Base-by-base conservation (phyloP, 2,888 invertebrate species). In the Mesorhabditis belari region DNA sequence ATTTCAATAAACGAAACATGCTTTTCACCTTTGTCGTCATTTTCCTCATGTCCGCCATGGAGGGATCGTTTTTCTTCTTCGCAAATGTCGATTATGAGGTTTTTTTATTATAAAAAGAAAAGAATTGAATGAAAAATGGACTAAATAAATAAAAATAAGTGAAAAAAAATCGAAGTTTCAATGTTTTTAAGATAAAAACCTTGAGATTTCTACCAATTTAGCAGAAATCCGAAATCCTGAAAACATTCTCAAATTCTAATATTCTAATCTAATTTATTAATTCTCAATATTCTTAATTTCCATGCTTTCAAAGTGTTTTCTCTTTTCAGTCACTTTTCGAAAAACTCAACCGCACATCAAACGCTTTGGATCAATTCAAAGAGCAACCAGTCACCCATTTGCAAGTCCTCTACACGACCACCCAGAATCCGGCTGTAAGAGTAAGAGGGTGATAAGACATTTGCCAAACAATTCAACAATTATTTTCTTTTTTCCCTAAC, bases 1-100 rank as follows among this genome's bases (percentile, higher is more conserved):
- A 64, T 51, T 67, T 69, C 60, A 69, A 63, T 25, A 66, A 61
- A 26, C 61, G 58, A 44, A 65, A 57, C 52, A 60, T 69, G 3
- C 28, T 69, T 0, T 12, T 62, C 24, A 69, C 65, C n/a, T 65
- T 69, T 17, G 35, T 55, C 23, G 58, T 69, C 5, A 54, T 66
- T 19, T 62, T 69, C 26, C 23, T 69, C 0, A 35, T 63, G 5
- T 65, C 59, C 19, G 66, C 66, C 53, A 54, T 63, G 3, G 65
- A 69, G 25, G 64, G 66, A 19, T 56, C 58, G 5, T 59, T 65
- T n/a, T 58, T 69, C 28, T 65, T 62, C 49, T 65, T 58, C 25
- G 55, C 69, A 2, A 63, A 58, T 21, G 64, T 69, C 9, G 55
- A 63, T 0, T 69, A 69, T 51, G 50, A 58, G 1, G 69, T 69